Base-by-base conservation (phyloP, 1,140 invertebrate genomes). In the Harpegnathos saltator region DNA sequence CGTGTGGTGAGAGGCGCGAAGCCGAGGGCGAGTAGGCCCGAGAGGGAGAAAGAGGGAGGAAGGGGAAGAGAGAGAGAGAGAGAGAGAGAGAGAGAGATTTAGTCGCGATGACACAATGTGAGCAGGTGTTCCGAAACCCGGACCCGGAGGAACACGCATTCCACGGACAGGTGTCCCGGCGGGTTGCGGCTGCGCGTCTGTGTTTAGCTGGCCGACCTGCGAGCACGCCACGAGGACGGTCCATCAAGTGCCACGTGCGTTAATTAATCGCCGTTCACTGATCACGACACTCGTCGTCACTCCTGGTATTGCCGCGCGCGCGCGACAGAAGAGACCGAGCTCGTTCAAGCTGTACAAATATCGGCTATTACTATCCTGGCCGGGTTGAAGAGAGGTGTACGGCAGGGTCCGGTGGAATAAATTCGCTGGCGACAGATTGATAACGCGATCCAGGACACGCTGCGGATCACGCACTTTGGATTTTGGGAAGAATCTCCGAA, bases 211-310 rank as follows among this genome's bases (percentile, higher is more conserved):
- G 14, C 56, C n/a, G n/a, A 54, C 29, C 17, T 52, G 17, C 44
- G 29, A 33, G 29, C 29, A 9, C 38, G 29, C 15, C 44, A 17
- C 11, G 7, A 56, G 48, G 63, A 69, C 19, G 7, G 9, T 38
- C 86, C 22, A 65, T 80, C 84, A 73, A 71, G 26, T 59, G 56
- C 22, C 62, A 22, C 26, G 29, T 33, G 58, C 56, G 50, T 83
- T 87, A 87, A 87, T 87, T 87, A 87, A 87, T 87, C 29, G 66
- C 82, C 68, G 69, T 80, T 87, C 85, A 62, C 38, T 66, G 82
- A 74, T 87, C 85, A 26, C 69, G 33, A 80, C 69, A 68, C 82
- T 81, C 58, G 11, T 69, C 73, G 15, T 52, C 33, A 68, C 86
- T 81, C 26, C 85, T 75, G 73, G 65, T 78, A 14, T 87, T 7